Base-by-base conservation (phyloP, 2,113 vertebrate species). In the Saccopteryx leptura region DNA sequence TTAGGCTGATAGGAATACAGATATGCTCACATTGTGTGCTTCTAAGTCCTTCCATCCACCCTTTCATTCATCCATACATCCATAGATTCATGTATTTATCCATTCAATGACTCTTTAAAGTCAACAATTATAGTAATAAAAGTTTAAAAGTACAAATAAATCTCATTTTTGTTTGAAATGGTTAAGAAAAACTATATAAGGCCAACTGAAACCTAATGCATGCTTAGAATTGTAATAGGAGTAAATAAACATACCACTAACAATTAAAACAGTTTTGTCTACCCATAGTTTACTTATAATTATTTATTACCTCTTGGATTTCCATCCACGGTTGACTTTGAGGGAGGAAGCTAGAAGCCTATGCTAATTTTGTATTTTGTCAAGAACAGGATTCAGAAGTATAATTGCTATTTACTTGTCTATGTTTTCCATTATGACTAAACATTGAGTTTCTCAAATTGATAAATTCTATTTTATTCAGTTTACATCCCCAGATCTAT, bases 71-170 rank as follows among this genome's bases (percentile, higher is more conserved):
- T 28, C 11, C 31, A 66, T 58, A 31, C 33, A 76, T 58, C 28
- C 23, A n/a, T 52, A 19, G 33, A 81, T 66, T 26, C 52, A 54
- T 23, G 14, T n/a, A 85, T 74, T 58, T 66, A 61, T 78, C 23
- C 61, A 88, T 50, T 61, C 56, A 72, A 85, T 46, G 92, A 76
- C 12, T 15, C 10, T 71, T 90, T 79, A 31, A n/a, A 81, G 7
- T 79, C 10, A 90, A 93, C 21, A 93, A 58, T 58, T 78, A 72
- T 4, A 91, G 39, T 60, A 80, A 91, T 13, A 88, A 52, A 78
- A 78, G 8, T 72, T 85, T 46, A 46, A 10, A 90, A 92, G 24
- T 83, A 12, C 11, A 95, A 95, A 33, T 8, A 69, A 96, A 95
- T 65, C 0, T 79, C 9, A 46, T 52, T 90, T 92, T 88, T 89